phyloP scores from a whole-genome alignment of 2,888 invertebrate genomes.

The Caenorhabditis doughertyi region DNA sequence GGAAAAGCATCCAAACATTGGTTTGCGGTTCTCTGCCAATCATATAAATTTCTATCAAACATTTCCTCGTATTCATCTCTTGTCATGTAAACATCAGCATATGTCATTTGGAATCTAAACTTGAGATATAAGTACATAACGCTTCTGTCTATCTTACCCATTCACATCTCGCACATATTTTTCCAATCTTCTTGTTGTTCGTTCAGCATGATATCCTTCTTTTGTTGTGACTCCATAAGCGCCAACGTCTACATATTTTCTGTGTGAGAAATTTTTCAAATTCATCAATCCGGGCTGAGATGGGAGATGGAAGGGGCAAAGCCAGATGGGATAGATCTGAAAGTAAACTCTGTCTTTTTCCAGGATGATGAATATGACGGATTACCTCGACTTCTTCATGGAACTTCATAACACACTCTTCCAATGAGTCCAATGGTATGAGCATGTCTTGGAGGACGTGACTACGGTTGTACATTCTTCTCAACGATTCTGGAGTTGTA shows the following conservation, averaged over 20 bases:
- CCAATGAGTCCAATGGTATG: slow-evolving; percentile 87
- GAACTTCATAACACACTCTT: slow-evolving; percentile 87
- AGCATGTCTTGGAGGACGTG: slow-evolving; percentile 91
- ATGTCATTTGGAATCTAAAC: slow-evolving; percentile 89
- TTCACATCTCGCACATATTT: slow-evolving; percentile 87
- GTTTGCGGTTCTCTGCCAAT: slow-evolving; percentile 83
- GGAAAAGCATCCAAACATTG: slow-evolving; percentile 89
- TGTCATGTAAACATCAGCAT: slow-evolving; percentile 90
- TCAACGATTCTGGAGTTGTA: slow-evolving; percentile 67
- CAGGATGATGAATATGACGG: too few species aligned
- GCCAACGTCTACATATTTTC: slow-evolving; percentile 90
- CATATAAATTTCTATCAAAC: slow-evolving; percentile 90
- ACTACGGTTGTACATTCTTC: slow-evolving; percentile 87
- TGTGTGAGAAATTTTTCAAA: slow-evolving; percentile 84
- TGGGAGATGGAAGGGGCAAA: slow-evolving; percentile 89
- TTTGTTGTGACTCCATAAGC: slow-evolving; percentile 87
- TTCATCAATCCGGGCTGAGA: slow-evolving; percentile 88
- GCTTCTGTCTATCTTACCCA: slow-evolving; percentile 84
- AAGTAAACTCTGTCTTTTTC: too few species aligned
- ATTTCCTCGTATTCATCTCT: slow-evolving; percentile 88
- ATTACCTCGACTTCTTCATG: slow-evolving; percentile 87
- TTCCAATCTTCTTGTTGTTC: slow-evolving; percentile 88
- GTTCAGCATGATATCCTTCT: slow-evolving; percentile 86
- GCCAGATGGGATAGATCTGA: slow-evolving; percentile 89
- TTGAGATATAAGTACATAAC: neutral